A percentile compares a stretch with the other conserved stretches of the same genome.
phyloP scores from a whole-genome alignment of 2,113 vertebrate genomes.

The Mesitornis unicolor region DNA sequence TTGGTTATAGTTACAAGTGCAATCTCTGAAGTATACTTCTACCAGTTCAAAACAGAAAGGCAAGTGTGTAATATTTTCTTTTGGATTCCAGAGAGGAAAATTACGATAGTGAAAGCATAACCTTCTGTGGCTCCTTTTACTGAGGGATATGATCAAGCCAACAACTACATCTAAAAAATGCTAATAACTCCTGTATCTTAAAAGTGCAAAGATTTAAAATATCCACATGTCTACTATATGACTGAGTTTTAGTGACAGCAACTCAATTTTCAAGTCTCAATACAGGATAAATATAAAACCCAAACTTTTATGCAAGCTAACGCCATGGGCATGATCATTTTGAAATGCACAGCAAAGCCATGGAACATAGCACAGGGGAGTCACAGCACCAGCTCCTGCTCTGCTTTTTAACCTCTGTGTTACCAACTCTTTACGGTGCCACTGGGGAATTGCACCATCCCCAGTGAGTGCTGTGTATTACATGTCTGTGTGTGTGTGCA shows the following conservation, averaged over 20 bases:
- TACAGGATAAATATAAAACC: neutral
- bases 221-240: fast-evolving
- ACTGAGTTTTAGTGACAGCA: neutral
- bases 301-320: neutral
- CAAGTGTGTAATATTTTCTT: neutral
- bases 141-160: neutral
- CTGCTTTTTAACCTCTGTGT: neutral
- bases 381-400: neutral
- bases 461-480: neutral
- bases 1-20: neutral
- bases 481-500: neutral
- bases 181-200: neutral
- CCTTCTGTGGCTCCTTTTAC: neutral
- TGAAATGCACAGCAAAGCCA: neutral
- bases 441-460: neutral
- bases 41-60: neutral
- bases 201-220: neutral
- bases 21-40: neutral
- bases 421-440: neutral
- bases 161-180: neutral
- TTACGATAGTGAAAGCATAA: neutral
- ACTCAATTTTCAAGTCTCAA: neutral
- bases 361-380: neutral
- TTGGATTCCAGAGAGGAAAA: neutral
- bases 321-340: neutral